Evolutionary conservation across 2,797 vertebrate genomes (phyloP), one percentile per base, ranked within the genome.

Genomic region (Danionella dracula): DNA sequence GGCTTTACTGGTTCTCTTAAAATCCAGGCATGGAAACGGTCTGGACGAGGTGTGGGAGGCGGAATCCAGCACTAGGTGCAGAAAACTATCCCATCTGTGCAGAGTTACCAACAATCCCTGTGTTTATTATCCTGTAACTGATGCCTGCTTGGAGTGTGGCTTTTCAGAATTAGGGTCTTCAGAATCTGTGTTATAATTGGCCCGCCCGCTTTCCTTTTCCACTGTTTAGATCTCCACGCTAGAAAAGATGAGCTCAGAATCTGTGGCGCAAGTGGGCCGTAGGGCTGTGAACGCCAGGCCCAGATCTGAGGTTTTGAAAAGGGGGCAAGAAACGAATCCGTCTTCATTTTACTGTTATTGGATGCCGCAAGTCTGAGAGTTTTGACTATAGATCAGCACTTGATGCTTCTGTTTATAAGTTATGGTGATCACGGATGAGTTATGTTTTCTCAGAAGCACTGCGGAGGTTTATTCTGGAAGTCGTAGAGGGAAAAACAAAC

Each of bases 41-140:
- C 35, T 57, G 38, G 17, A 59, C n/a, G 5, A 40, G 29, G 82
- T 44, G 50, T 37, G 20, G 81, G 84, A 80, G 81, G 83, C 88
- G 8, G 23, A 48, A 85, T 87, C 81, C 83, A 84, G 80, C 82
- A 85, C 81, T 86, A 79, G 68, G 79, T 66, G 51, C 82, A 79
- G 83, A 88, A 87, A 86, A 85, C 79, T 83, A 77, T 82, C 76
- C 79, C 81, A 79, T 80, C 83, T 85, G 82, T 88, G 83, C 82
- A 46, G 37, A 84, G 79, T 80, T 78, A 75, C 78, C 81, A 82
- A 86, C 82, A 80, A 79, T 87, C 78, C 72, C 66, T 65, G 74
- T 85, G 85, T 87, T 87, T 89, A 85, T 86, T 87, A 87, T 87
- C 16, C 62, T 82, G 84, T 83, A 85, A 86, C 76, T 37, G 15